Base-by-base conservation (phyloP, 35 echinoderm and acorn worm species). In the Amphiura filiformis region DNA sequence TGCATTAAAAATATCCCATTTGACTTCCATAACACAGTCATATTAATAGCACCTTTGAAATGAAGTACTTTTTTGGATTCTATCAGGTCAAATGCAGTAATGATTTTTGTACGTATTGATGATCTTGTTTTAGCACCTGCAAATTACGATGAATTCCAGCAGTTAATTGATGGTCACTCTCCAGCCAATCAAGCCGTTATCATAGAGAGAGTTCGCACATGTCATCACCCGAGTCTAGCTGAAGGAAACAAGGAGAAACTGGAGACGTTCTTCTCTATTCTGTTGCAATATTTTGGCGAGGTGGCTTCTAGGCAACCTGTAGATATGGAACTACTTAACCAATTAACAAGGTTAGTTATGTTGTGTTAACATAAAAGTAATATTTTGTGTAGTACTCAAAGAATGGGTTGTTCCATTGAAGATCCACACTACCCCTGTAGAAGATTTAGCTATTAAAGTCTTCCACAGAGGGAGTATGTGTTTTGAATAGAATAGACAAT, bases 241-340 rank as follows among this genome's bases (percentile, higher is more conserved):
- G 92, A 94, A 38, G 96, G 96, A 14, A 98, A 98, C 81, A 98
- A 94, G 49, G 82, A 83, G 30, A 98, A 98, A 85, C 84, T 98
- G n/a, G 92, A 94, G 32, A 88, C 86, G 0, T 84, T 98, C 42
- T 80, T 94, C 11, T 41, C 89, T 7, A 79, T 92, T 26, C 39
- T 92, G 38, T 65, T 94, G 39, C 86, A 90, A 28, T 89, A 94
- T 38, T 92, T 94, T 44, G 87, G 86, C 36, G 77, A 89, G 31
- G 83, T 98, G 14, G 77, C 83, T 15, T n/a, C 64, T 34, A 52
- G 76, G 15, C 82, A 92, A 37, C 76, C 83, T 9, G 3, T 94
- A 1, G 39, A 94, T 38, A 84, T 94, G 61, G 80, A 89, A 12
- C 76, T 94, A n/a, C 40, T 97, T 39, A 85, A 98, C 79, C 79